Percentiles rank a stretch among this genome's conserved stretches.
Conservation (phyloP, 2,113 vertebrate species). For the Zosterops lateralis region DNA sequence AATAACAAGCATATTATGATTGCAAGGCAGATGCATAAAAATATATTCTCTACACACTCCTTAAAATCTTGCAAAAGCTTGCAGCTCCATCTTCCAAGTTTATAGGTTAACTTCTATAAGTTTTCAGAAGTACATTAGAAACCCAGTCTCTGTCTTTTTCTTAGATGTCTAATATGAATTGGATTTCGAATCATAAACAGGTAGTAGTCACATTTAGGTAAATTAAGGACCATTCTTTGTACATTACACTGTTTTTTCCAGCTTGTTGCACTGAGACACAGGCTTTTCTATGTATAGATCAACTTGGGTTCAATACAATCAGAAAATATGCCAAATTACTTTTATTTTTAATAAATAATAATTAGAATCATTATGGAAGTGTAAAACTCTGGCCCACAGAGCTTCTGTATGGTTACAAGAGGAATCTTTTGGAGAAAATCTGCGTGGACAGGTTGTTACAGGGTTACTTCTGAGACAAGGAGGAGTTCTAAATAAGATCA, state of each 20-base stretch:
- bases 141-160: background rate
- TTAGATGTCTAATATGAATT: background rate
- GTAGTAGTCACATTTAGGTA: background rate
- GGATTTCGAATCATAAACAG: background rate
- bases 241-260: background rate
- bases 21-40: background rate
- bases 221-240: background rate
- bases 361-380: rapidly evolving
- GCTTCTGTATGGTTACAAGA: background rate
- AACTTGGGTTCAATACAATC: background rate
- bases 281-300: background rate
- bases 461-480: background rate
- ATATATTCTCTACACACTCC: background rate
- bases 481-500: background rate
- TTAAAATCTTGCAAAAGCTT: background rate
- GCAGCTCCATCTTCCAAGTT: background rate
- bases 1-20: background rate
- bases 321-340: background rate
- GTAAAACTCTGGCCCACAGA: background rate
- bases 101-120: background rate
- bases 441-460: rapidly evolving
- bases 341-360: background rate
- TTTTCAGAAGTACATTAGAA: background rate
- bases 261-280: background rate
- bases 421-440: background rate